A percentile compares a stretch with the other conserved stretches of the same genome.
Evolutionary conservation across 2,888 invertebrate genomes (phyloP).

Genomic region (Troides helena): DNA sequence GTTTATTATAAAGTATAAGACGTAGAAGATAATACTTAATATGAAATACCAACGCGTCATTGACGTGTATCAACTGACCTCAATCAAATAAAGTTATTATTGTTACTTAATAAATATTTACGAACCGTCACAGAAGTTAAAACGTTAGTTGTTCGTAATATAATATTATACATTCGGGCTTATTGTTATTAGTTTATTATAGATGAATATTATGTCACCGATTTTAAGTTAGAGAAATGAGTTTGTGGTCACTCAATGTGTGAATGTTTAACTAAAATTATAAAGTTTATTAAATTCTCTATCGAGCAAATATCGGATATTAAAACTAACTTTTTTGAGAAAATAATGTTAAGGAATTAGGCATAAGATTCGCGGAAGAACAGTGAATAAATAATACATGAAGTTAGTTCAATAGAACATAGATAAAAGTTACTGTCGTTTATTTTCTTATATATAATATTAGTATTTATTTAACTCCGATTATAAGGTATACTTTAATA

Average conservation of each 20-base stretch:
- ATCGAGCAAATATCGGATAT: too few species aligned
- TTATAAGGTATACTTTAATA: too few species aligned
- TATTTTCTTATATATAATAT: too few species aligned
- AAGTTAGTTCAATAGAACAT: too few species aligned
- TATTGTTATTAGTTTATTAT: background rate
- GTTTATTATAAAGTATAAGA: slow-evolving; percentile 17
- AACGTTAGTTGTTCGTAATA: background rate
- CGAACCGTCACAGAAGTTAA: slow-evolving; percentile 1
- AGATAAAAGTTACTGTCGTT: too few species aligned
- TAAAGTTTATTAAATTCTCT: background rate
- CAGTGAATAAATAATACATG: too few species aligned
- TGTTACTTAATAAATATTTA: slow-evolving; percentile 31
- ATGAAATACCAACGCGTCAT: slow-evolving; percentile 16
- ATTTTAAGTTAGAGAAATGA: background rate
- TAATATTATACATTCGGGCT: background rate
- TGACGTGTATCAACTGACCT: slow-evolving; percentile 33
- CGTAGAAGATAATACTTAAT: slow-evolving; percentile 29
- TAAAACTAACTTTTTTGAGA: too few species aligned
- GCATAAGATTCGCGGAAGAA: too few species aligned
- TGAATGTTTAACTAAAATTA: background rate
- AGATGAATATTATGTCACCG: background rate
- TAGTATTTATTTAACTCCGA: too few species aligned
- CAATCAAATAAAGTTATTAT: slow-evolving; percentile 32
- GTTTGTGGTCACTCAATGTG: background rate
- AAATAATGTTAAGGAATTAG: too few species aligned